Evolutionary conservation across 1,140 invertebrate genomes (phyloP).

Genomic region (Listronotus oregonensis): DNA sequence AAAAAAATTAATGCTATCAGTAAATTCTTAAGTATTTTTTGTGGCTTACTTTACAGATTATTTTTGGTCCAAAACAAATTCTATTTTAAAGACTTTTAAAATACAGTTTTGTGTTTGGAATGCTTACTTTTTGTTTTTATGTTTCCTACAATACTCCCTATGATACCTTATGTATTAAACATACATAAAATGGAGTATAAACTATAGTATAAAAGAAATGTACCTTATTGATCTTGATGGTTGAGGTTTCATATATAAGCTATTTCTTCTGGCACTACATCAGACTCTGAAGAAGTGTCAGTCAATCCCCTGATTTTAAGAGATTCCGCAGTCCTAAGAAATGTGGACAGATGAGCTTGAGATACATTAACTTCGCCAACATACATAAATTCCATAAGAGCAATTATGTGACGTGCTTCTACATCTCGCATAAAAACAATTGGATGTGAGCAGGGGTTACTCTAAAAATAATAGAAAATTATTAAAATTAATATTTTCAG

Average conservation of each 20-base stretch:
- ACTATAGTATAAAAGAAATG: too few relatives aligned
- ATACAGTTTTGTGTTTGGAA: too few relatives aligned
- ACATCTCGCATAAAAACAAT: slow-evolving; percentile 84
- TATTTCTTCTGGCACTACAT: slow-evolving; percentile 46
- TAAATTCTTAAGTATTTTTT: too few relatives aligned
- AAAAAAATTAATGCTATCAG: slow-evolving; percentile 10
- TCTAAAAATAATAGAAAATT: slow-evolving; percentile 64
- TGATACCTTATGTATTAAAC: too few relatives aligned
- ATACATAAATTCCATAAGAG: slow-evolving; percentile 75
- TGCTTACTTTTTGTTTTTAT: too few relatives aligned
- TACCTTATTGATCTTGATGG: slow-evolving; percentile 31
- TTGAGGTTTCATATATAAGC: slow-evolving; percentile 45
- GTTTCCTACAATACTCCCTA: too few relatives aligned
- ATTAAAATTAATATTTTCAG: slow-evolving; percentile 7
- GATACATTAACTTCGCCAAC: slow-evolving; percentile 77
- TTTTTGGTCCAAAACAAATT: too few relatives aligned
- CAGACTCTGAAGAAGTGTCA: slow-evolving; percentile 57
- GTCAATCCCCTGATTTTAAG: slow-evolving; percentile 74
- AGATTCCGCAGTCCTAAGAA: slow-evolving; percentile 73
- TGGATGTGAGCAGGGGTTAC: slow-evolving; percentile 84
- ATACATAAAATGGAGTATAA: too few relatives aligned
- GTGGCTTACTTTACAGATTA: too few relatives aligned
- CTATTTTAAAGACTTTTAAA: too few relatives aligned
- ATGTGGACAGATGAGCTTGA: slow-evolving; percentile 70
- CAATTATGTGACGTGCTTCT: slow-evolving; percentile 68